A percentile compares a stretch with the other conserved stretches of the same genome.
phyloP scores from a whole-genome alignment of 2,888 invertebrate species.

The Melipona bicolor region DNA sequence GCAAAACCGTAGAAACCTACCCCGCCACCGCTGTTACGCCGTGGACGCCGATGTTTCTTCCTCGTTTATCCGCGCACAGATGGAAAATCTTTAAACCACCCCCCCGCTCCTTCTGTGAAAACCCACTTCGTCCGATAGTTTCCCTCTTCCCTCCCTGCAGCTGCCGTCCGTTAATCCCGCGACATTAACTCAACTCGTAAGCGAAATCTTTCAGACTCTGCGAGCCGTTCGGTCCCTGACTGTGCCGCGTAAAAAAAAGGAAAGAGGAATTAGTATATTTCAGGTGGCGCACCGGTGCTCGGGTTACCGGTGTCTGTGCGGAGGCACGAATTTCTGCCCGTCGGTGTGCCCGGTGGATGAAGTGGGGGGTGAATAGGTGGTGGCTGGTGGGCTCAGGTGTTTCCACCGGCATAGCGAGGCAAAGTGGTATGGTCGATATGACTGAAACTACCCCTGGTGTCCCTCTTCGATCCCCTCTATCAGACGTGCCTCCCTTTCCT shows the following conservation, averaged over 20 bases:
- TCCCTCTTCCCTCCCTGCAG: neutral
- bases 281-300: neutral
- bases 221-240: constrained; percentile 36
- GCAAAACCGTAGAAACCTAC: constrained; percentile 49
- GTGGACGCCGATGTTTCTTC: neutral
- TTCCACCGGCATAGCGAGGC: constrained; percentile 68
- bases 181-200: neutral
- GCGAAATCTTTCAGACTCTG: constrained; percentile 42
- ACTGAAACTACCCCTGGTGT: constrained; percentile 70
- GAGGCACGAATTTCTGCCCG: constrained; percentile 30
- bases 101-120: constrained; percentile 16
- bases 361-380: constrained; percentile 32
- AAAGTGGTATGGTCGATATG: constrained; percentile 81
- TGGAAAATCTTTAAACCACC: constrained; percentile 56
- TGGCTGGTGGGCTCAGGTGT: constrained; percentile 74
- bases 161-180: neutral
- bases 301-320: neutral
- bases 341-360: constrained; percentile 20
- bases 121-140: constrained; percentile 3
- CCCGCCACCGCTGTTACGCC: constrained; percentile 9
- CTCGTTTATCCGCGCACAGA: neutral
- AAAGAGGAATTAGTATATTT: constrained; percentile 57
- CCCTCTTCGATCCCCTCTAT: constrained; percentile 66
- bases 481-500: constrained; percentile 59
- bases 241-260: constrained; percentile 17